These are phyloP conservation scores for Coluber constrictor DNA, from an alignment of 2,797 vertebrate species.

Conservation along the genomic window DNA sequence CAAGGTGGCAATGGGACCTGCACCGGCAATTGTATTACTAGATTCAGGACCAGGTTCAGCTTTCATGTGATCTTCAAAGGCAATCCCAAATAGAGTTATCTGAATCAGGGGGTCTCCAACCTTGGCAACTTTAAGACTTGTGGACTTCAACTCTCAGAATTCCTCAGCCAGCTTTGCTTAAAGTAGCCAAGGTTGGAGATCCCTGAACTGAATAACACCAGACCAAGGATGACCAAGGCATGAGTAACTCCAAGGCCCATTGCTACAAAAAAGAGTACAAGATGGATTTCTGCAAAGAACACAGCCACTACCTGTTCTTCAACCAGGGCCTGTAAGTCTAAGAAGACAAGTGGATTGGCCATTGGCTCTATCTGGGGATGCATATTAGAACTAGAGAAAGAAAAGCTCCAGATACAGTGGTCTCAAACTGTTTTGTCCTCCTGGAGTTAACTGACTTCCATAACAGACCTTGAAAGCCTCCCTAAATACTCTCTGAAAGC, in stretches of 20 bases:
- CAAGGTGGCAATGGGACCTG: not conserved
- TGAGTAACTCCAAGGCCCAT: not conserved
- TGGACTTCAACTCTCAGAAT: too few relatives aligned
- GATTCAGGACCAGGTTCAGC: not conserved
- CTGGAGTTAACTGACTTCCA: not conserved
- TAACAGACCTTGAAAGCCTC: not conserved
- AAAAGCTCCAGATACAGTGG: not conserved
- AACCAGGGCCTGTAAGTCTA: not conserved
- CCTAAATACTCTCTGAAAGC: not conserved
- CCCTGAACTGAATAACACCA: not conserved
- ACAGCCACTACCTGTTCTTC: not conserved
- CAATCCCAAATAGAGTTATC: not conserved
- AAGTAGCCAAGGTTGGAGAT: too few relatives aligned
- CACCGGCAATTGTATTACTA: not conserved
- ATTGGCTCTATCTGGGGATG: not conserved
- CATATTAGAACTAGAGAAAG: not conserved
- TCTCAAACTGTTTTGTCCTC: not conserved
- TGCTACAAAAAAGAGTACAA: not conserved
- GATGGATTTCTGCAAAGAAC: not conserved
- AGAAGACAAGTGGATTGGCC: too few relatives aligned
- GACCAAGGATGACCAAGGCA: not conserved
- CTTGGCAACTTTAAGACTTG: too few relatives aligned
- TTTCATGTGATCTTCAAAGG: not conserved
- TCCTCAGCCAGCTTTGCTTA: too few relatives aligned
- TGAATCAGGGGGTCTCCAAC: not conserved